These are phyloP conservation scores for Chloroceryle amazona DNA, from an alignment of 2,797 vertebrate species.

Conservation along the genomic window DNA sequence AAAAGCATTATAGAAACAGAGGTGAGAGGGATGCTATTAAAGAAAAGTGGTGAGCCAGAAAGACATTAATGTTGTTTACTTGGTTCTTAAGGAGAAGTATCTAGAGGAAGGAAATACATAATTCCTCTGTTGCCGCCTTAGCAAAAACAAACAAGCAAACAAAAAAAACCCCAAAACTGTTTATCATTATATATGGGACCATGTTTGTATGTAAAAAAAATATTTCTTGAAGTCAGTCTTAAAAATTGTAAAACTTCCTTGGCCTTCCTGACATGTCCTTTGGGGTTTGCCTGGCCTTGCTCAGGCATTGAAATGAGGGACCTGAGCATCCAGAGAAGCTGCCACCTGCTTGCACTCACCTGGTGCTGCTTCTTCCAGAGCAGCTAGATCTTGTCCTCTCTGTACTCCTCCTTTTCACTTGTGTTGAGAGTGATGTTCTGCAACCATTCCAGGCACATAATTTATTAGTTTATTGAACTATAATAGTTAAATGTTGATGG, in stretches of 20 bases:
- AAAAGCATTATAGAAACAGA: not conserved
- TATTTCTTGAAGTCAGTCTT: not conserved
- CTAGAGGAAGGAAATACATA: not conserved
- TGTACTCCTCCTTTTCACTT: not conserved
- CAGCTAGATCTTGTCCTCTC: not conserved
- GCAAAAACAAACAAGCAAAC: not conserved
- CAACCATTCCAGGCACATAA: not conserved
- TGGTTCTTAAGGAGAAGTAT: not conserved
- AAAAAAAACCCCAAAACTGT: too few relatives aligned
- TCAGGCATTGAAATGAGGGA: rapidly evolving
- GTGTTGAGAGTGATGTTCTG: not conserved
- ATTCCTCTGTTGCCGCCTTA: not conserved
- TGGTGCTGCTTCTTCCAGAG: not conserved
- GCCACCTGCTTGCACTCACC: rapidly evolving
- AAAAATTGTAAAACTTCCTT: not conserved
- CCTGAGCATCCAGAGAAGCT: not conserved
- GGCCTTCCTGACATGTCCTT: rapidly evolving
- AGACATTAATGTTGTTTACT: not conserved
- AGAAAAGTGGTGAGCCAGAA: not conserved
- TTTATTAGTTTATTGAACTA: not conserved
- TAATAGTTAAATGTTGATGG: not conserved
- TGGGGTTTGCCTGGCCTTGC: not conserved
- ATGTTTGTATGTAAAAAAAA: not conserved
- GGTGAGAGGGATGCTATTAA: not conserved
- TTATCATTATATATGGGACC: not conserved